Evolutionary conservation across 2,797 vertebrate genomes (phyloP).

Genomic region (Menidia menidia): DNA sequence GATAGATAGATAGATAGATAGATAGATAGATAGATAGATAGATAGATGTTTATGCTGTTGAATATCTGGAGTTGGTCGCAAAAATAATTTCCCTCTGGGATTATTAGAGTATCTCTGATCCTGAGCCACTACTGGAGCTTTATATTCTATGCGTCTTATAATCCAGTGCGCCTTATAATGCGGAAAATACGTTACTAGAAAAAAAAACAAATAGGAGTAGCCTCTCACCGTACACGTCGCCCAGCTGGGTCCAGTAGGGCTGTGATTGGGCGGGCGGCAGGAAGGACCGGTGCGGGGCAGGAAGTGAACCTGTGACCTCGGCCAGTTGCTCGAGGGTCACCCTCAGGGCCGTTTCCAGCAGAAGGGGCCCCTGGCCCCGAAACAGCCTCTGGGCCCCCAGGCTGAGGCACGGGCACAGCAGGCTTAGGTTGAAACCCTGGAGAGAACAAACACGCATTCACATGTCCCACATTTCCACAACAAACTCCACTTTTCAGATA

Average conservation of each 20-base stretch:
- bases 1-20: too few relatives aligned
- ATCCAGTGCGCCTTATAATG: too few relatives aligned
- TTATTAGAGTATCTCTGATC: too few relatives aligned
- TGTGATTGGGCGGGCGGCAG: slow-evolving; percentile 81
- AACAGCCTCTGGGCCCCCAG: slow-evolving; percentile 87
- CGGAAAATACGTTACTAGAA: too few relatives aligned
- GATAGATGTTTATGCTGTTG: too few relatives aligned
- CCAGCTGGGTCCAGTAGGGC: slow-evolving; percentile 89
- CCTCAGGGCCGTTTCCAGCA: slow-evolving; percentile 88
- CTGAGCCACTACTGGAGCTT: too few relatives aligned
- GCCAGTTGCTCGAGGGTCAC: slow-evolving; percentile 88
- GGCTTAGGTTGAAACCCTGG: slow-evolving; percentile 92
- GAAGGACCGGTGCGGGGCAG: slow-evolving; percentile 88
- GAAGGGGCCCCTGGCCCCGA: slow-evolving; percentile 84
- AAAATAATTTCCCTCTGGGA: too few relatives aligned
- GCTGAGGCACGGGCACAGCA: slow-evolving; percentile 92
- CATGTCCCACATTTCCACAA: neutral
- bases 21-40: too few relatives aligned
- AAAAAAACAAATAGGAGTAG: too few relatives aligned
- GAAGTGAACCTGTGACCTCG: slow-evolving; percentile 84
- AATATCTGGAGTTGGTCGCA: too few relatives aligned
- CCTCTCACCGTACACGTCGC: slow-evolving; percentile 87
- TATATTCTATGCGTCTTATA: too few relatives aligned
- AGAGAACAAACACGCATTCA: neutral
- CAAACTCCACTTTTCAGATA: too few relatives aligned